Evolutionary conservation across 2,888 invertebrate genomes (phyloP), one percentile per base, ranked within the genome.

Genomic region (Drosophila demipolita): DNA sequence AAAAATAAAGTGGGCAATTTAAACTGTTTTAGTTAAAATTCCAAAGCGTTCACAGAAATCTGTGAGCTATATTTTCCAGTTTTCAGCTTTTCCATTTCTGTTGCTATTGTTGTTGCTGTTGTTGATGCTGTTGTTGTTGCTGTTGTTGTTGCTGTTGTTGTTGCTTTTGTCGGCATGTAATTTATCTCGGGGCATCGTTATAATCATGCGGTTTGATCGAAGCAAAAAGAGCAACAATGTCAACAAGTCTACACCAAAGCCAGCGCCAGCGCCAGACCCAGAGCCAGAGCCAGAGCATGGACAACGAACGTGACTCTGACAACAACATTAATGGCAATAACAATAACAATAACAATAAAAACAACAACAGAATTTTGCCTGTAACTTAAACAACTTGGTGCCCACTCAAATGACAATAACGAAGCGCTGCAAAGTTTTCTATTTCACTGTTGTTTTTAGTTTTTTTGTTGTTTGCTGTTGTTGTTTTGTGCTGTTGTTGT

Each of bases 401-500:
- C 59, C 55, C 83, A 70, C 80, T 83, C 81, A 61, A 85, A 85
- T 83, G 71, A 83, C 83, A 83, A 57, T 70, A 72, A 76, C 65
- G 42, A 65, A 76, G 76, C 70, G 66, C 71, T 78, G 61, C 63
- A 73, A 67, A 72, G 83, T 85, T 83, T 71, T 73, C 75, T 70
- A 83, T 79, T 79, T 79, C 72, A 79, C 23, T 45, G 8, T 45
- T 42, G 12, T 12, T 42, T 8, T 45, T 42, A 3, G 6, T 42
- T 8, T 9, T 12, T 6, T 42, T 23, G 7, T 15, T 45, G 3
- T 49, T 50, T 26, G 38, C 23, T 66, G 12, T n/a, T 33, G 33
- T 33, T 33, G 8, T 33, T n/a, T n/a, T n/a, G n/a, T n/a, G n/a
- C n/a, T 1, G 40, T 42, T 6, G 1, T 4, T 15, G 7, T 15